phyloP scores from a whole-genome alignment of 2,113 vertebrate genomes.

The Phasianus colchicus region DNA sequence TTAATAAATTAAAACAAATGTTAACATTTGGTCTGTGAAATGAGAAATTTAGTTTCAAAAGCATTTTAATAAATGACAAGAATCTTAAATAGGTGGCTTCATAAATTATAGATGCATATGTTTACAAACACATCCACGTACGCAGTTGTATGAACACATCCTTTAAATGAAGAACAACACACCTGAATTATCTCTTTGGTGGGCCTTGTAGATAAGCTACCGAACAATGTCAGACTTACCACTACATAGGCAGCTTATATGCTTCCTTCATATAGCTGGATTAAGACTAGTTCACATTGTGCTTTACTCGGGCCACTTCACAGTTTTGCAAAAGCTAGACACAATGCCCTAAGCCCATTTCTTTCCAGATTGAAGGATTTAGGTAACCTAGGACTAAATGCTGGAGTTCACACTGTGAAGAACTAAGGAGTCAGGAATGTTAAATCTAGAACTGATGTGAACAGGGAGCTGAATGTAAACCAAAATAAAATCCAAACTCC shows the following conservation, averaged over 20 bases:
- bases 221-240: background rate
- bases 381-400: background rate
- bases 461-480: background rate
- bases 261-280: background rate
- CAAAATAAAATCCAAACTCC: background rate
- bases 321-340: background rate
- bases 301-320: background rate
- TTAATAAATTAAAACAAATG: slow-evolving; percentile 68
- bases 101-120: slow-evolving; percentile 52
- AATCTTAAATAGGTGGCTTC: slow-evolving; percentile 58
- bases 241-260: background rate
- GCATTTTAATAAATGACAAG: slow-evolving; percentile 63
- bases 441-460: slow-evolving; percentile 34
- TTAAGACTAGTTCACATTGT: background rate
- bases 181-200: background rate
- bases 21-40: slow-evolving; percentile 69
- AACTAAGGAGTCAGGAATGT: slow-evolving; percentile 21
- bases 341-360: background rate
- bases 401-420: slow-evolving; percentile 9
- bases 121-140: slow-evolving; percentile 24
- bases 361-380: background rate
- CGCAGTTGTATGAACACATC: background rate
- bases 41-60: slow-evolving; percentile 62
- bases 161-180: background rate
- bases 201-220: background rate